A percentile compares a stretch with the other conserved stretches of the same genome.
These are phyloP conservation scores for Pangasius larnaudii DNA, from an alignment of 2,797 vertebrate species.

Conservation along the genomic window DNA sequence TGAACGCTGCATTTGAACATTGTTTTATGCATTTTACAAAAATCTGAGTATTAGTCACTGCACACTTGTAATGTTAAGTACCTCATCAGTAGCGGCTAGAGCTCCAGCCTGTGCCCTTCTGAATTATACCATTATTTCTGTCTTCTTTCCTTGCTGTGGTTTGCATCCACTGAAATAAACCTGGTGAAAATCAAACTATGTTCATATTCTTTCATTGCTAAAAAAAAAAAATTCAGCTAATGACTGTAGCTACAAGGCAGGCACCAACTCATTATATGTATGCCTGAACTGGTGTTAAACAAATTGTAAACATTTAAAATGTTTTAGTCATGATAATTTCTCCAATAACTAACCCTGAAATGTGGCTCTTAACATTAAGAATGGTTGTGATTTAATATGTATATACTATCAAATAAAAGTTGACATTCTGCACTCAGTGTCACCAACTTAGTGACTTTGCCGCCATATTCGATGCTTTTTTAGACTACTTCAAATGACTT, in stretches of 20 bases:
- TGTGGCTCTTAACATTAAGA: not conserved
- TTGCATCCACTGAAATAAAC: not conserved
- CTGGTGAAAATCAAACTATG: not conserved
- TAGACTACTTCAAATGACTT: not conserved
- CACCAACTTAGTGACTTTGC: not conserved
- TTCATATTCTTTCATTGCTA: not conserved
- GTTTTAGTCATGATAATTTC: not conserved
- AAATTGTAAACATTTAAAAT: not conserved
- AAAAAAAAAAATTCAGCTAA: not conserved
- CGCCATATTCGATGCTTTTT: not conserved
- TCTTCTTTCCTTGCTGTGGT: not conserved
- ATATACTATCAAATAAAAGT: not conserved
- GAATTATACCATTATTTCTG: conserved; percentile 1
- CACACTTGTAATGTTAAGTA: conserved; percentile 25
- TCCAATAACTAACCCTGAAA: not conserved
- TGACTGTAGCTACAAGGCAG: not conserved
- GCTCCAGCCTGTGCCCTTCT: not conserved
- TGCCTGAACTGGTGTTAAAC: not conserved
- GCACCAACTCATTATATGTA: not conserved
- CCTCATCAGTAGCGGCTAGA: not conserved
- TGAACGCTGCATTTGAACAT: not conserved
- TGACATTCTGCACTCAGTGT: not conserved
- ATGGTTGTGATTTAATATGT: not conserved
- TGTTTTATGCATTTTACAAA: not conserved
- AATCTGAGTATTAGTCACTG: conserved; percentile 26